These are phyloP conservation scores for Neomorphus geoffroyi DNA, from an alignment of 2,797 vertebrate genomes.

Conservation along the genomic window DNA sequence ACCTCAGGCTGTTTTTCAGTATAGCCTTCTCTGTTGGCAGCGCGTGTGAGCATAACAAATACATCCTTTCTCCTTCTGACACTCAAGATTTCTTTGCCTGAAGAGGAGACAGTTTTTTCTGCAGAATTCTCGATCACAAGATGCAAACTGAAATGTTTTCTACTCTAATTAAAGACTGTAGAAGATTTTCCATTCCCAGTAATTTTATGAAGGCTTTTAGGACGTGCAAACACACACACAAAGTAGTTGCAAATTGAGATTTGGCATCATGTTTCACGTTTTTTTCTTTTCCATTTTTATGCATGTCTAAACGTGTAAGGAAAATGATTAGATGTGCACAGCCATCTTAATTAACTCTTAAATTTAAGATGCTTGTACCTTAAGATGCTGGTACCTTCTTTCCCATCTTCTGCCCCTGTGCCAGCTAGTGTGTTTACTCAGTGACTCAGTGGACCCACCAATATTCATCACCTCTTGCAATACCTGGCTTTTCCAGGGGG, in stretches of 20 bases:
- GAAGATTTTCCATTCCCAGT: not conserved
- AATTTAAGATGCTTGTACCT: not conserved
- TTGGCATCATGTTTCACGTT: not conserved
- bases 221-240: not conserved
- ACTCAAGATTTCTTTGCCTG: not conserved
- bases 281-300: not conserved
- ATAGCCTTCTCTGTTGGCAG: not conserved
- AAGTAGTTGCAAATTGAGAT: not conserved
- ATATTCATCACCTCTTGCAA: not conserved
- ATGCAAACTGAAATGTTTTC: constrained; percentile 1
- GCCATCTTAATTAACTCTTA: not conserved
- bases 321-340: not conserved
- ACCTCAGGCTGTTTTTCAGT: not conserved
- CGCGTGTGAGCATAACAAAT: not conserved
- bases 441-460: not conserved
- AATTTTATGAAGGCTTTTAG: not conserved
- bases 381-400: not conserved
- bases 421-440: not conserved
- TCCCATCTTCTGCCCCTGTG: not conserved
- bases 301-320: not conserved
- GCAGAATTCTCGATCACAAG: not conserved
- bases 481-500: not conserved
- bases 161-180: not conserved
- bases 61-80: not conserved
- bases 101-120: not conserved